Evolutionary conservation across 1,140 invertebrate species (phyloP).

Genomic region (Apolygus lucorum): DNA sequence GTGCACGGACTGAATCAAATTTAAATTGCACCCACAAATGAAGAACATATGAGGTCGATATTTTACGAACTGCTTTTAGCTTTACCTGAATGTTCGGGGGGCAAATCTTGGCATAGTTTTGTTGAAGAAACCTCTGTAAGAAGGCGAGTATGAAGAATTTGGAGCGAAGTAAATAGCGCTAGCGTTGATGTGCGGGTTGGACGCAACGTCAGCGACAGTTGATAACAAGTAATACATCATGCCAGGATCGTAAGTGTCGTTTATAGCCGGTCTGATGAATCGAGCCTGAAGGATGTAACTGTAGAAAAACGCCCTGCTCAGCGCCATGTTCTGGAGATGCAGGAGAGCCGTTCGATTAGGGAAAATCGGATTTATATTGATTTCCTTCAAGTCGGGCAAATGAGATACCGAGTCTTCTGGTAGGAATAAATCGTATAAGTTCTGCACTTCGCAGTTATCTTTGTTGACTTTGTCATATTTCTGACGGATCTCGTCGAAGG

Average conservation of each 20-base stretch:
- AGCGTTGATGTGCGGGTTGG: slow-evolving; percentile 86
- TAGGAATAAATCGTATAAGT: slow-evolving; percentile 74
- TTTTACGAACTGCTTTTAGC: too few species aligned
- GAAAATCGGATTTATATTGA: slow-evolving; percentile 91
- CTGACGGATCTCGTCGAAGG: slow-evolving; percentile 76
- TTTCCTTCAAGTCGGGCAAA: slow-evolving; percentile 86
- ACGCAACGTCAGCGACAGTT: slow-evolving; percentile 86
- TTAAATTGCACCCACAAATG: too few species aligned
- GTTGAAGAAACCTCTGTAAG: slow-evolving; percentile 92
- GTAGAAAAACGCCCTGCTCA: slow-evolving; percentile 90
- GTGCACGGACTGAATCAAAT: too few species aligned
- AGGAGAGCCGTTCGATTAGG: slow-evolving; percentile 87
- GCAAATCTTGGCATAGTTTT: slow-evolving; percentile 93
- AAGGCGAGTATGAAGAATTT: slow-evolving; percentile 88
- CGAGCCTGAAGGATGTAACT: slow-evolving; percentile 88
- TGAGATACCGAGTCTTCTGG: slow-evolving; percentile 78
- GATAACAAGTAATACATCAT: slow-evolving; percentile 98
- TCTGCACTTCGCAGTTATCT: slow-evolving; percentile 83
- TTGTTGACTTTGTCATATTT: slow-evolving; percentile 68
- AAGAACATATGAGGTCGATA: background rate
- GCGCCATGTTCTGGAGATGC: slow-evolving; percentile 91
- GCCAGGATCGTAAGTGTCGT: slow-evolving; percentile 89
- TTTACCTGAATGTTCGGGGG: slow-evolving; percentile 69
- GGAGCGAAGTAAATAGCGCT: slow-evolving; percentile 91
- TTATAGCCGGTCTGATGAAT: slow-evolving; percentile 79